Evolutionary conservation across 2,888 invertebrate genomes (phyloP).

Genomic region (Aplocera efformata): DNA sequence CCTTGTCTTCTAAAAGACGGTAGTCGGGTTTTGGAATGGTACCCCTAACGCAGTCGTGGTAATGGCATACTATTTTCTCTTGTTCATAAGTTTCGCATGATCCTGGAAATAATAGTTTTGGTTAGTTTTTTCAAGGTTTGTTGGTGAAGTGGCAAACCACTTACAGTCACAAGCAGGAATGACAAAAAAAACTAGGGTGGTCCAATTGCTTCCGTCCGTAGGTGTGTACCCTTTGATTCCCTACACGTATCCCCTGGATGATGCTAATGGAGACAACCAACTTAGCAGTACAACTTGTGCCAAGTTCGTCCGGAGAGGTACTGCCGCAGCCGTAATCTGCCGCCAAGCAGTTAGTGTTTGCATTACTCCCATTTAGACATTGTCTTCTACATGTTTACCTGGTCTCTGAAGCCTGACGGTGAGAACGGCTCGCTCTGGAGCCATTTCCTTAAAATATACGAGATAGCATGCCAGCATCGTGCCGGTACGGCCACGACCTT

Average conservation of each 20-base stretch:
- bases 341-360: too few species aligned
- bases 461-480: slow-evolving; percentile 87
- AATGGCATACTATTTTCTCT: slow-evolving; percentile 79
- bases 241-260: too few species aligned
- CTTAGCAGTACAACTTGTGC: slow-evolving; percentile 2
- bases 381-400: slow-evolving; percentile 43
- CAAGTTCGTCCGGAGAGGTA: too few species aligned
- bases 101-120: too few species aligned
- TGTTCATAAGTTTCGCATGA: slow-evolving; percentile 83
- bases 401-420: slow-evolving; percentile 81
- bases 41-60: slow-evolving; percentile 79
- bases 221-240: too few species aligned
- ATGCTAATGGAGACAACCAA: too few species aligned
- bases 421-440: slow-evolving; percentile 82
- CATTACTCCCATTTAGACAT: too few species aligned
- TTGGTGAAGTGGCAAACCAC: too few species aligned
- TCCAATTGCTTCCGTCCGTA: too few species aligned
- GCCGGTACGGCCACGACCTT: slow-evolving; percentile 86
- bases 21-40: slow-evolving; percentile 67
- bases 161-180: not conserved
- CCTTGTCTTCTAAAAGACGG: slow-evolving; percentile 64
- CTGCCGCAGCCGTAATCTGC: too few species aligned
- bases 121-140: too few species aligned
- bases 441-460: slow-evolving; percentile 80
- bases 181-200: too few species aligned